Conservation (phyloP, 2,113 vertebrate species). For the Aptenodytes patagonicus region DNA sequence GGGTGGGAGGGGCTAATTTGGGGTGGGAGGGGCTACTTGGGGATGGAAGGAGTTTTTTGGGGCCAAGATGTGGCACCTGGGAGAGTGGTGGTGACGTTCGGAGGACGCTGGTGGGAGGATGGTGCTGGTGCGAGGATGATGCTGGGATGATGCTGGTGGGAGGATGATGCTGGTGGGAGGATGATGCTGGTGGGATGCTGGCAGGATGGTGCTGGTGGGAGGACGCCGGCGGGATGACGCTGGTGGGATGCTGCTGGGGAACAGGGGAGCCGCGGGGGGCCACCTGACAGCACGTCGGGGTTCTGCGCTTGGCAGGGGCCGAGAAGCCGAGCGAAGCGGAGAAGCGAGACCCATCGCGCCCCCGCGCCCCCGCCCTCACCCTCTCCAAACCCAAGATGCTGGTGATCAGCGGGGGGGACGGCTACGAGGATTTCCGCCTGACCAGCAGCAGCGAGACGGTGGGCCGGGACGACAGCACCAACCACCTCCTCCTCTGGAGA, state of each 20-base stretch:
- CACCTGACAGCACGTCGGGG: accelerated
- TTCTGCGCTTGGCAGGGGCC: not conserved
- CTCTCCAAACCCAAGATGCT: constrained; percentile 85
- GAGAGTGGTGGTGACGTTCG: accelerated
- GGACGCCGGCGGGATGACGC: accelerated
- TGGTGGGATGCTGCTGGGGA: not conserved
- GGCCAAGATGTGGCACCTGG: not conserved
- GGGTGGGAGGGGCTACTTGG: accelerated
- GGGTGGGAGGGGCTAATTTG: not conserved
- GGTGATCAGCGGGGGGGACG: constrained; percentile 94
- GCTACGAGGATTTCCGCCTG: constrained; percentile 96
- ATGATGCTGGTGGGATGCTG: not conserved
- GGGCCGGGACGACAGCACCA: constrained; percentile 95
- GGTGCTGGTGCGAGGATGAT: not conserved
- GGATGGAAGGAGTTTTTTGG: accelerated
- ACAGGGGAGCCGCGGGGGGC: accelerated
- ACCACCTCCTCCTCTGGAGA: constrained; percentile 95
- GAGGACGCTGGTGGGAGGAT: not conserved
- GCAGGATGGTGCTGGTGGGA: too few species aligned
- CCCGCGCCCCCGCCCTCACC: constrained; percentile 70
- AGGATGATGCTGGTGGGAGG: not conserved
- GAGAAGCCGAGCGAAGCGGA: constrained; percentile 78
- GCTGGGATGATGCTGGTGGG: not conserved
- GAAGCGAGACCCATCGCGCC: constrained; percentile 78
- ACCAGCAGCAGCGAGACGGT: constrained; percentile 93